Conservation (phyloP, 2,797 vertebrate genomes). For the Tragelaphus oryx region DNA sequence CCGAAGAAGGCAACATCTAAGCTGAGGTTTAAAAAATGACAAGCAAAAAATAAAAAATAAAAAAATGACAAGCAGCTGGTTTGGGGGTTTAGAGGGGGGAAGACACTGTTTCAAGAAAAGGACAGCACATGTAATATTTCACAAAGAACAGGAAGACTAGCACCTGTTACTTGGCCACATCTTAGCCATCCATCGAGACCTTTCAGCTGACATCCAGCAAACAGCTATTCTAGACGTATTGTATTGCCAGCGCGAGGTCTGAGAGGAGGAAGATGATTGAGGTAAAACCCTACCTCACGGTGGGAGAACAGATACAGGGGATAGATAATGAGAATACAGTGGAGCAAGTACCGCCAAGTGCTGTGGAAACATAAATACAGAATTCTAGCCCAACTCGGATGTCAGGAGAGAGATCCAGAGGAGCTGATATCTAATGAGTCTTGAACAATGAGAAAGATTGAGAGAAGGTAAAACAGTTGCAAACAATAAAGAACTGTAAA, state of each 20-base stretch:
- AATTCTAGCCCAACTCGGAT: background rate
- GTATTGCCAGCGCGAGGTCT: background rate
- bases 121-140: background rate
- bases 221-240: background rate
- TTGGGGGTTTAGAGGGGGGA: fast-evolving
- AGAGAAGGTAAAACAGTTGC: background rate
- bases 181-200: background rate
- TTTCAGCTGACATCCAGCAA: background rate
- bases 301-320: background rate
- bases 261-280: background rate
- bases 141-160: background rate
- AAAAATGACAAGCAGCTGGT: background rate
- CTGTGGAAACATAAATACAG: background rate
- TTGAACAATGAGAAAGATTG: background rate
- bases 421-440: background rate
- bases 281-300: background rate
- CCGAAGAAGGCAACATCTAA: background rate
- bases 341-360: background rate
- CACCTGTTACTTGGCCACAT: background rate
- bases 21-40: background rate
- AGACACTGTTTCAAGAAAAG: background rate
- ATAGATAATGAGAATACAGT: background rate
- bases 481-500: background rate
- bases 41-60: background rate
- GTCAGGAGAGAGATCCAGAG: background rate